Percentiles rank a stretch among this genome's conserved stretches.
Evolutionary conservation across 2,113 vertebrate species (phyloP).

Genomic region (Toxotes chatareus): DNA sequence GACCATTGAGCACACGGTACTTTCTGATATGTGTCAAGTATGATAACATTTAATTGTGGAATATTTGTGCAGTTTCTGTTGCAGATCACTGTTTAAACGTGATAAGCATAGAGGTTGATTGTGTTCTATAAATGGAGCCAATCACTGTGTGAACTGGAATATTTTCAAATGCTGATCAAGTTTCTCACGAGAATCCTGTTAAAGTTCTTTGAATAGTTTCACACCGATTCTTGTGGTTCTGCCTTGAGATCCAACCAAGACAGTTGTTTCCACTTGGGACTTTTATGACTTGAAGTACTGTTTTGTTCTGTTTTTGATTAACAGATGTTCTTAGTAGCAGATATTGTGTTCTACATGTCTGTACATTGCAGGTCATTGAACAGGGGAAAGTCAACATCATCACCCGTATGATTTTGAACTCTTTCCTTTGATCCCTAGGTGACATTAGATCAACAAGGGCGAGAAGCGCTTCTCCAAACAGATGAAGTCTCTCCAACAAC

Average conservation of each 20-base stretch:
- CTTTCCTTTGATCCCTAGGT: conserved; percentile 58
- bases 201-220: conserved; percentile 18
- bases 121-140: conserved; percentile 38
- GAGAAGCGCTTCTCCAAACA: conserved; percentile 44
- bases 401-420: conserved; percentile 8
- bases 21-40: neutral
- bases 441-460: conserved; percentile 41
- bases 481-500: conserved; percentile 48
- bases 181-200: conserved; percentile 47
- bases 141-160: conserved; percentile 42
- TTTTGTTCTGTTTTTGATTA: conserved; percentile 67
- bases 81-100: conserved; percentile 54
- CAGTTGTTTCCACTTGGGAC: neutral
- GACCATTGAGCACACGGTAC: conserved; percentile 12
- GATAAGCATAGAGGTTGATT: conserved; percentile 43
- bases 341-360: conserved; percentile 14
- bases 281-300: conserved; percentile 19
- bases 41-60: conserved; percentile 54
- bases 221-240: conserved; percentile 27
- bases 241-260: conserved; percentile 4
- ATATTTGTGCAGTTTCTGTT: conserved; percentile 45
- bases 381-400: conserved; percentile 8
- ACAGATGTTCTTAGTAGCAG: conserved; percentile 46
- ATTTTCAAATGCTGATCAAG: conserved; percentile 24
- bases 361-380: conserved; percentile 17